Evolutionary conservation across 2,888 invertebrate genomes (phyloP).

Genomic region (Meghimatium bilineatum): DNA sequence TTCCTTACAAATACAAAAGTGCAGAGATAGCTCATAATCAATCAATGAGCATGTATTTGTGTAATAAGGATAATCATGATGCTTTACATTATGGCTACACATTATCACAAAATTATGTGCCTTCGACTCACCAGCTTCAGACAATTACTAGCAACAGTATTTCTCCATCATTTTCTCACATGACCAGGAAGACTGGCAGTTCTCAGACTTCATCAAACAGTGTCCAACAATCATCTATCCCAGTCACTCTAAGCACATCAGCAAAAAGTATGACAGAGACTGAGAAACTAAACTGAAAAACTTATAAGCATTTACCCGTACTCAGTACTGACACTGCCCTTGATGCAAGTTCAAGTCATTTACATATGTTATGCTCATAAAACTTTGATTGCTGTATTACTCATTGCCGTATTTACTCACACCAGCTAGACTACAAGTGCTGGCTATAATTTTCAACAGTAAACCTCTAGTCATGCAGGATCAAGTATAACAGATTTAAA

Average conservation of each 20-base stretch:
- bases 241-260: not conserved
- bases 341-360: not conserved
- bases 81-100: slow-evolving; percentile 7
- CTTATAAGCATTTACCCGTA: not conserved
- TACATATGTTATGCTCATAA: not conserved
- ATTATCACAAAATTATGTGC: slow-evolving; percentile 8
- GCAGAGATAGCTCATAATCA: slow-evolving; percentile 16
- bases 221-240: slow-evolving; percentile 1
- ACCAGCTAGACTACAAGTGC: not conserved
- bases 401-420: not conserved
- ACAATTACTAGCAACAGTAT: not conserved
- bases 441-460: not conserved
- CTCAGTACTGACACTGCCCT: slow-evolving; percentile 3
- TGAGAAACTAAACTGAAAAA: not conserved
- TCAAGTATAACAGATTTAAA: slow-evolving; percentile 20
- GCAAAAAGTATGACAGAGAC: not conserved
- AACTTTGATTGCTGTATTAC: not conserved
- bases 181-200: not conserved
- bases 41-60: slow-evolving; percentile 31
- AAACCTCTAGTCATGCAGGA: not conserved
- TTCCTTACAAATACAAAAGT: slow-evolving; percentile 7
- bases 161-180: not conserved
- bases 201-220: not conserved
- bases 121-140: not conserved
- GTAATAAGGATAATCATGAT: slow-evolving; percentile 26